Base-by-base conservation (phyloP, 1,140 invertebrate genomes). In the Rhyzopertha dominica region DNA sequence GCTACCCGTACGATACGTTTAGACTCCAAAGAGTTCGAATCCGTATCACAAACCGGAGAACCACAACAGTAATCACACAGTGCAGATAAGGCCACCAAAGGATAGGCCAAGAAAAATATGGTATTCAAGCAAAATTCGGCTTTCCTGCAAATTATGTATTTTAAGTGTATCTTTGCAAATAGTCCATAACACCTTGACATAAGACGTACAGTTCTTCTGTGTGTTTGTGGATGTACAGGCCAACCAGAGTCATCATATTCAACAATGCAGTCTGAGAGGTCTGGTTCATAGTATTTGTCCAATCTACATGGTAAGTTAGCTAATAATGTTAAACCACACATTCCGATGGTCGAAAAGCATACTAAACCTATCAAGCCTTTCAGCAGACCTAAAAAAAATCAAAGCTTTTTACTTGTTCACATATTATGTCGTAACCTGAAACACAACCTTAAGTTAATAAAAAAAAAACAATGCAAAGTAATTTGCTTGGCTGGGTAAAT, bases 41-140 rank as follows among this genome's bases (percentile, higher is more conserved):
- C n/a, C n/a, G n/a, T n/a, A n/a, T n/a, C n/a, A n/a, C n/a, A n/a
- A n/a, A n/a, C n/a, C n/a, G n/a, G n/a, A n/a, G n/a, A n/a, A n/a
- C n/a, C n/a, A 31, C 53, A 55, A 23, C 35, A 42, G 16, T 25
- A 13, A 10, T 36, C 45, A 10, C 35, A 35, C 1, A 45, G 8
- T 1, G 35, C 43, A 19, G 49, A 17, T 13, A 45, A 4, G 26
- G 49, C 49, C 8, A 47, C 28, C 34, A 55, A 23, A 10, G 53
- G 53, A 40, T 52, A 55, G 4, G 53, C 44, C 16, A 55, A 12
- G 23, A 55, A 55, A 23, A 55, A 55, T 18, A 55, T 49, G 8
- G 47, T 41, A 31, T 55, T 55, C 37, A 55, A 42, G 37, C 42
- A 55, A 41, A 55, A 52, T 37, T 55, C 53, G n/a, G 49, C 49